These are phyloP conservation scores for Oriolus oriolus DNA, from an alignment of 2,113 vertebrate genomes.

Conservation along the genomic window DNA sequence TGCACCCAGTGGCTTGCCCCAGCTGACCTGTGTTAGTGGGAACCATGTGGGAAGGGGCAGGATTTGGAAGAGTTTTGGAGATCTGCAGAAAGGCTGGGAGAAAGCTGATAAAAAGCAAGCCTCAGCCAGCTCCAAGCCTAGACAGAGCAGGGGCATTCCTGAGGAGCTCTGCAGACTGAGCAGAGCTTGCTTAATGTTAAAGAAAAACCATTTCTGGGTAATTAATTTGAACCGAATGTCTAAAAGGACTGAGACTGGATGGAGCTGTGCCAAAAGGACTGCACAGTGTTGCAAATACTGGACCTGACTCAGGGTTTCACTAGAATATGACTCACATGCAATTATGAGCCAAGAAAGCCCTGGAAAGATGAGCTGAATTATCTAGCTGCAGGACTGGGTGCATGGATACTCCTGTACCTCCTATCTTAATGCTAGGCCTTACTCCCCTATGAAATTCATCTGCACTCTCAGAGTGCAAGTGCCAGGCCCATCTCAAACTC, in stretches of 20 bases:
- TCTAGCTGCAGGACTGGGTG: neutral
- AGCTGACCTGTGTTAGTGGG: neutral
- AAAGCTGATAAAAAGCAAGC: slow-evolving; percentile 16
- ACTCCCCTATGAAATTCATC: neutral
- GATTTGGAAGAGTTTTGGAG: slow-evolving; percentile 19
- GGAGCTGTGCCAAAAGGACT: slow-evolving; percentile 43
- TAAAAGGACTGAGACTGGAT: slow-evolving; percentile 25
- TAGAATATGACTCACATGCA: slow-evolving; percentile 39
- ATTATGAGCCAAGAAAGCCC: slow-evolving; percentile 6
- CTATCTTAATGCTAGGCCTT: neutral
- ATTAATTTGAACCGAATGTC: slow-evolving; percentile 39
- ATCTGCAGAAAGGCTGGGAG: slow-evolving; percentile 14
- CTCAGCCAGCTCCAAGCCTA: slow-evolving; percentile 12
- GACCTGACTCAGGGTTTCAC: slow-evolving; percentile 38
- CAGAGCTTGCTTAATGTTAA: slow-evolving; percentile 27
- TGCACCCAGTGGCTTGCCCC: neutral
- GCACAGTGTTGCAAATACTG: slow-evolving; percentile 47
- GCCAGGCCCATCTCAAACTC: neutral
- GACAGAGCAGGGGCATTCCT: slow-evolving; percentile 5
- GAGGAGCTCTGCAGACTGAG: slow-evolving; percentile 19
- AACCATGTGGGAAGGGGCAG: slow-evolving; percentile 17
- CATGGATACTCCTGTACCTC: neutral
- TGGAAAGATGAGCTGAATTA: slow-evolving; percentile 23
- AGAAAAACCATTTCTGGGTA: slow-evolving; percentile 31
- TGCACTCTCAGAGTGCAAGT: neutral